Base-by-base conservation (phyloP, 1,140 invertebrate species). In the Macrobrachium nipponense region DNA sequence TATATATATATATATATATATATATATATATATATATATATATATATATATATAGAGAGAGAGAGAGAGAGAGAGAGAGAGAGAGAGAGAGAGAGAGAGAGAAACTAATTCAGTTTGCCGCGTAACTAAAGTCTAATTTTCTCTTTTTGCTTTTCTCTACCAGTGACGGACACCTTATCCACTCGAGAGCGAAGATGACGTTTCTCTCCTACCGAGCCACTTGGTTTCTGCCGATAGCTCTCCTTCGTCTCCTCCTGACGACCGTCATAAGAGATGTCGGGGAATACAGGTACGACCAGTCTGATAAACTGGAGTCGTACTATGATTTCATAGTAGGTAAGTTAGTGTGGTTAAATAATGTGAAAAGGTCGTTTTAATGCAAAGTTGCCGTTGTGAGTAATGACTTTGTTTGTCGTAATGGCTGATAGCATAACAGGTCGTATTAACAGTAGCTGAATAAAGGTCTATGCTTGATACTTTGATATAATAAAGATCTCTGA, bases 281-380 rank as follows among this genome's bases (percentile, higher is more conserved):
- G 1, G 18, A 82, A 18, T 70, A 82, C 59, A 75, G 18, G n/a
- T 82, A 75, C 27, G 80, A 82, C 36, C 27, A 44, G 8, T 82
- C 80, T 2, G 11, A 82, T 23, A 58, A 44, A 17, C 80, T 82
- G 20, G 68, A 51, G 11, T 61, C 70, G 27, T 82, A 82, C 70
- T 82, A 82, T 59, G 80, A 82, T 58, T 82, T 82, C 59, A 62
- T 82, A 15, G 70, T 82, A 11, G 68, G 80, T 82, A 20, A 72
- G 80, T 20, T 23, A 5, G 8, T n/a, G 18, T 58, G 17, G 58
- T n/a, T 23, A n/a, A 44, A 75, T 43, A 0, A 51, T 51, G 12
- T 51, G 51, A 51, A 5, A 10, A 12, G 51, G 12, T 8, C 12
- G 51, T 51, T 51, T 6, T 51, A 51, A 51, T 51, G 51, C 51